phyloP scores from a whole-genome alignment of 2,113 vertebrate species.

The Phylloscopus whistleri region DNA sequence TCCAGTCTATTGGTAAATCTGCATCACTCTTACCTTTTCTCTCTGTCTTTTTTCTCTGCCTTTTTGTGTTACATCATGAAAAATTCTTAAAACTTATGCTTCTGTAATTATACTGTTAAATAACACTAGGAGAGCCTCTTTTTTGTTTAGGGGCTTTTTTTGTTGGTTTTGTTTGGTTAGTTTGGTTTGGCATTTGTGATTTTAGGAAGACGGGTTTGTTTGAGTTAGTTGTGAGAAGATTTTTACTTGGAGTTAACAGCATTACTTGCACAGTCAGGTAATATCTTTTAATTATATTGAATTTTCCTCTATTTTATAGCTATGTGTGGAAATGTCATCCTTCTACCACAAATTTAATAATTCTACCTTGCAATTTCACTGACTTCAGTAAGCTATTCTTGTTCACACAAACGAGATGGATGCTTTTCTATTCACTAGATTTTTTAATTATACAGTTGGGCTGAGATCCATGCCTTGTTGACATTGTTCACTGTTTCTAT shows the following conservation, averaged over 20 bases:
- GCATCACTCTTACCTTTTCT: not conserved
- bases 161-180: not conserved
- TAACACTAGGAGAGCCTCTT: not conserved
- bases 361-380: not conserved
- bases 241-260: not conserved
- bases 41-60: not conserved
- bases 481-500: not conserved
- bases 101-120: not conserved
- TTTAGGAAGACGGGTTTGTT: not conserved
- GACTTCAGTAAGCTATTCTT: not conserved
- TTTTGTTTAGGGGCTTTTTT: not conserved
- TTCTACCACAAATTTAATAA: not conserved
- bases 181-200: not conserved
- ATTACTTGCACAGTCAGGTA: not conserved
- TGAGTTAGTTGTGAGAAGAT: not conserved
- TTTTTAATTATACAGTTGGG: not conserved
- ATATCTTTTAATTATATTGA: not conserved
- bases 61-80: not conserved
- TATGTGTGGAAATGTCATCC: not conserved
- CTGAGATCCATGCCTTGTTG: not conserved
- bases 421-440: not conserved
- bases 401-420: not conserved
- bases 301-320: not conserved
- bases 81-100: not conserved
- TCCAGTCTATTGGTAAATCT: not conserved